Base-by-base conservation (phyloP, 1,140 invertebrate genomes). In the Platyscapa corneri region DNA sequence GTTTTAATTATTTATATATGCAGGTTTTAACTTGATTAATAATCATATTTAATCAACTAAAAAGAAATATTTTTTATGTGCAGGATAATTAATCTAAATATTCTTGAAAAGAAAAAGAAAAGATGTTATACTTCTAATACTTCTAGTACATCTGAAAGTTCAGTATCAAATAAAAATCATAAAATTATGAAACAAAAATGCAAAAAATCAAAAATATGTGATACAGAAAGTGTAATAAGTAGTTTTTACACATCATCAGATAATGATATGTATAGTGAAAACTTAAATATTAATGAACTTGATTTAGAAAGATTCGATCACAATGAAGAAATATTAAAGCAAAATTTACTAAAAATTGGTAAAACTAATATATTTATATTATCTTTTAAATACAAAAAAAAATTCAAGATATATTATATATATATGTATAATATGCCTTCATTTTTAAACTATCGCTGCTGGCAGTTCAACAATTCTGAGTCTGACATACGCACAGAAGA, bases 321-420 rank as follows among this genome's bases (percentile, higher is more conserved):
- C 14, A 83, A 82, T 88, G 79, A 84, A 84, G 75, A 77, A 70
- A 65, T 0, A 49, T 80, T 87, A 60, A 74, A 87, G 82, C 65
- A 86, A 39, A 3, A 74, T 0, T 64, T 85, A 74, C 23, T 76
- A 80, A 88, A 88, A 86, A 88, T 46, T 74, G 65, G n/a, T 89
- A 92, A 79, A 89, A 89, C 18, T 80, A 89, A 72, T 84, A 87
- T 67, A 39, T 64, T n/a, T 27, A 46, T 42, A 6, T 7, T 10
- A n/a, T 32, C 20, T 81, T 74, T 53, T 14, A 89, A 56, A 79
- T 65, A 88, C 37, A 81, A 46, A 46, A 46, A 46, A n/a, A n/a
- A n/a, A n/a, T n/a, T n/a, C n/a, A n/a, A n/a, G n/a, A n/a, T n/a
- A n/a, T n/a, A n/a, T n/a, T n/a, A n/a, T 46, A 7, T 46, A 46